A percentile compares a stretch with the other conserved stretches of the same genome.
Conservation (phyloP, 2,113 vertebrate species). For the Otolemur garnettii region DNA sequence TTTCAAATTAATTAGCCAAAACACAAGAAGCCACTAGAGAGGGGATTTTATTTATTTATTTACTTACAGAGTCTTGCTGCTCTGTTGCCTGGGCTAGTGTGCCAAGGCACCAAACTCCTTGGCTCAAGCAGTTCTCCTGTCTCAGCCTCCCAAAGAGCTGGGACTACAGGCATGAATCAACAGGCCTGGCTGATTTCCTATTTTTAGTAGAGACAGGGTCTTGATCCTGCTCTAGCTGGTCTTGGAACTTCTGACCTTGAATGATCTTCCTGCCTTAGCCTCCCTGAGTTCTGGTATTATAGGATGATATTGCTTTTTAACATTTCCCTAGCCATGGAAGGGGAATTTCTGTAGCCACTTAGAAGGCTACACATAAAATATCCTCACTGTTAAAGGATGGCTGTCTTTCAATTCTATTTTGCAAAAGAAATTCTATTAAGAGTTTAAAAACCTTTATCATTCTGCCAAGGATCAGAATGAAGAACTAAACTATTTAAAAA, state of each 20-base stretch:
- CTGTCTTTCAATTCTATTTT: constrained; percentile 1
- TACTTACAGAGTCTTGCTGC: too few relatives aligned
- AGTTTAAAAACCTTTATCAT: constrained; percentile 21
- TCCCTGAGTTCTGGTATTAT: too few relatives aligned
- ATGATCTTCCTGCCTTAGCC: too few relatives aligned
- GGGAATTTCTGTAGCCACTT: not conserved
- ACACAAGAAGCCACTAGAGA: constrained; percentile 43
- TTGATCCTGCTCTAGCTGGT: too few relatives aligned
- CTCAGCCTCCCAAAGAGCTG: too few relatives aligned
- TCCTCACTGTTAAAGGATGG: not conserved
- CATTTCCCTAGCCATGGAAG: not conserved
- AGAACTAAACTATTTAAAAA: not conserved
- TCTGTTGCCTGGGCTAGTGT: too few relatives aligned
- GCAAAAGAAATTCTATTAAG: not conserved
- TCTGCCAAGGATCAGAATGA: constrained; percentile 26
- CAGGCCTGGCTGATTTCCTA: too few relatives aligned
- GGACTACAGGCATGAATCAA: too few relatives aligned
- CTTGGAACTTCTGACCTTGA: too few relatives aligned
- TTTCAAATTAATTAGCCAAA: constrained; percentile 55
- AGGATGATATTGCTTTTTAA: not conserved
- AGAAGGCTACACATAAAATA: not conserved
- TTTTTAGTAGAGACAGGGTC: too few relatives aligned
- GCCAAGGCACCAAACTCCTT: too few relatives aligned
- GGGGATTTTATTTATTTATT: not conserved
- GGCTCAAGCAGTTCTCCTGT: too few relatives aligned